Base-by-base conservation (phyloP, 2,113 vertebrate genomes). In the Gymnarchus niloticus region DNA sequence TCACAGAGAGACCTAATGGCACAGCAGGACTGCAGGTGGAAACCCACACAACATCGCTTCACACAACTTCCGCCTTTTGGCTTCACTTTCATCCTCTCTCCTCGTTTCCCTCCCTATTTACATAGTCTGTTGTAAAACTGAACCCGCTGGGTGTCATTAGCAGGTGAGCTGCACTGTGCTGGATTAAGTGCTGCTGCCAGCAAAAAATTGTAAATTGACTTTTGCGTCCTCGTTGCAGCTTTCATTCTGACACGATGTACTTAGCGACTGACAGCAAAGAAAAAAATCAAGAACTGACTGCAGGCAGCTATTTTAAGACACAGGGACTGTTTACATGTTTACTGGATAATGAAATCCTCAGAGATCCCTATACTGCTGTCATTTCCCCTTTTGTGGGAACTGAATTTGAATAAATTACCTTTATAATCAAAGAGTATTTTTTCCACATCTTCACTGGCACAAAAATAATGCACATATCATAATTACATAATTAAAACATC, bases 241-340 rank as follows among this genome's bases (percentile, higher is more conserved):
- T 73, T 41, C 65, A 73, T 33, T 73, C n/a, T n/a, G n/a, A n/a
- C n/a, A n/a, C 28, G 14, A 19, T 37, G 65, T 17, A 37, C 65
- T 73, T 28, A 1, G 65, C 41, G 28, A 73, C 65, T 73, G 65
- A 37, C 61, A 69, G 65, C 41, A 73, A 73, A 41, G 41, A 41
- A n/a, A n/a, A n/a, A n/a, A n/a, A n/a, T n/a, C n/a, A n/a, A n/a
- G n/a, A n/a, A n/a, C 41, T 37, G 33, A 73, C 28, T 9, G 25
- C 65, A 73, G 33, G 41, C 65, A 73, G 41, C 65, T 73, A 73
- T 73, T 73, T 73, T 73, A 73, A 73, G 65, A 73, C 41, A 73
- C 41, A 73, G 41, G 14, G 65, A 73, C 33, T 73, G 65, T 73
- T 73, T 73, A 33, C 65, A 41, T 73, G 65, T 41, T 73, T 73